Conservation (phyloP, 30 jellyfish, hydroid and myxozoan species). For the Sanderia malayensis region DNA sequence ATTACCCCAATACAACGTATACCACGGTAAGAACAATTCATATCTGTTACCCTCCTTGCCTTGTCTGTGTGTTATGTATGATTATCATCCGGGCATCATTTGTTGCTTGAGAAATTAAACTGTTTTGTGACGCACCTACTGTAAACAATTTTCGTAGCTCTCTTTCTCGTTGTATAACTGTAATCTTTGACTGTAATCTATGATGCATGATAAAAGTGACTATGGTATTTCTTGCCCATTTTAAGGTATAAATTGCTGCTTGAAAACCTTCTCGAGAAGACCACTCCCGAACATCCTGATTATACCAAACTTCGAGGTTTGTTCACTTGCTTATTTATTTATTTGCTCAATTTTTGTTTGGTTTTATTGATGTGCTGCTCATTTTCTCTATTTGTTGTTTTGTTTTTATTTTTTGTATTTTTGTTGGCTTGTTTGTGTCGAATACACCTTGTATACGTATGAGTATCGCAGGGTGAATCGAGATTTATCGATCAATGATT, state of each 20-base stretch:
- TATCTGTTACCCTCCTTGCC: too few species aligned
- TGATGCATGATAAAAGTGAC: not conserved
- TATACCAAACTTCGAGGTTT: conserved; percentile 73
- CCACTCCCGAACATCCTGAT: conserved; percentile 75
- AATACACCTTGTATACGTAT: not conserved
- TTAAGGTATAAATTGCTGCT: conserved; percentile 74
- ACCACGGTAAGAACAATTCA: conserved; percentile 77
- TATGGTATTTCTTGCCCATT: not conserved
- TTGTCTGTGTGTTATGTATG: too few species aligned
- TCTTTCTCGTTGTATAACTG: too few species aligned
- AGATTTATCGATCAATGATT: too few species aligned
- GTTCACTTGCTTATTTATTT: too few species aligned
- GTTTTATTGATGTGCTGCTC: not conserved
- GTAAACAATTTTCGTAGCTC: too few species aligned
- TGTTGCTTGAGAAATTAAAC: too few species aligned
- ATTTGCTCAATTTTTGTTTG: not conserved
- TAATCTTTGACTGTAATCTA: not conserved
- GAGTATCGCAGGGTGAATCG: not conserved
- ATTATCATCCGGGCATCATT: too few species aligned
- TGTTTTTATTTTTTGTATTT: too few species aligned
- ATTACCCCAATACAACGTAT: conserved; percentile 93
- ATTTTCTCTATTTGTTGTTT: not conserved
- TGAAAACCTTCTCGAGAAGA: conserved; percentile 68
- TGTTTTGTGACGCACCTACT: too few species aligned
- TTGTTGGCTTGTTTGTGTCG: not conserved